Evolutionary conservation across 1,140 invertebrate genomes (phyloP).

Genomic region (Hyposmocoma kahamanoa): DNA sequence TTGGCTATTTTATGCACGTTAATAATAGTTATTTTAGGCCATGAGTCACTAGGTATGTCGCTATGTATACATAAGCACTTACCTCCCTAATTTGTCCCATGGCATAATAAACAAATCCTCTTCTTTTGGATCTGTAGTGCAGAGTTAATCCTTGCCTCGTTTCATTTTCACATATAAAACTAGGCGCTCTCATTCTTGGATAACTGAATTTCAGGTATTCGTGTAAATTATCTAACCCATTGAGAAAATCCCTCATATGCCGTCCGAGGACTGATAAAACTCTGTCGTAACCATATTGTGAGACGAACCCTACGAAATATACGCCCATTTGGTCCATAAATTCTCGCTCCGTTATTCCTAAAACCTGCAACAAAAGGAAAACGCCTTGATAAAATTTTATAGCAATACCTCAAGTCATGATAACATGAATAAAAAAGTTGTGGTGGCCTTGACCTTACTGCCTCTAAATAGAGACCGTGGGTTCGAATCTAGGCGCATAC

Average conservation of each 20-base stretch:
- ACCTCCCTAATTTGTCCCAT: slow-evolving; percentile 96
- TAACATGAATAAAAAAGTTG: too few relatives aligned
- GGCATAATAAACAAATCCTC: slow-evolving; percentile 96
- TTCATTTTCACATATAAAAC: slow-evolving; percentile 97
- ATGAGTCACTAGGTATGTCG: too few relatives aligned
- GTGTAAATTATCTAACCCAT: slow-evolving; percentile 96
- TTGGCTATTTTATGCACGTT: too few relatives aligned
- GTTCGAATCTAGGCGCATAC: too few relatives aligned
- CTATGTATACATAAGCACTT: slow-evolving; percentile 15
- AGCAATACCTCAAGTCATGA: too few relatives aligned
- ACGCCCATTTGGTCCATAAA: slow-evolving; percentile 94
- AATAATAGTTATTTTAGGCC: too few relatives aligned
- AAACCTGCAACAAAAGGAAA: slow-evolving; percentile 76
- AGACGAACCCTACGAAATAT: slow-evolving; percentile 91
- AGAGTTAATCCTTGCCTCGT: slow-evolving; percentile 91
- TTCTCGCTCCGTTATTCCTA: slow-evolving; percentile 88
- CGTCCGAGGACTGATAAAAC: slow-evolving; percentile 92
- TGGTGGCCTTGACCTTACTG: too few relatives aligned
- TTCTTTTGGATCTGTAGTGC: slow-evolving; percentile 93
- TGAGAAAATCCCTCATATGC: slow-evolving; percentile 96
- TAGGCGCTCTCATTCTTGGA: slow-evolving; percentile 89
- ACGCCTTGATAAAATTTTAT: too few relatives aligned
- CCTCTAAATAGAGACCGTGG: too few relatives aligned
- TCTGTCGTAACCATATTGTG: slow-evolving; percentile 96
- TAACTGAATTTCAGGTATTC: slow-evolving; percentile 98